These are phyloP conservation scores for Drosophila lutescens DNA, from an alignment of 2,888 invertebrate species.

Conservation along the genomic window DNA sequence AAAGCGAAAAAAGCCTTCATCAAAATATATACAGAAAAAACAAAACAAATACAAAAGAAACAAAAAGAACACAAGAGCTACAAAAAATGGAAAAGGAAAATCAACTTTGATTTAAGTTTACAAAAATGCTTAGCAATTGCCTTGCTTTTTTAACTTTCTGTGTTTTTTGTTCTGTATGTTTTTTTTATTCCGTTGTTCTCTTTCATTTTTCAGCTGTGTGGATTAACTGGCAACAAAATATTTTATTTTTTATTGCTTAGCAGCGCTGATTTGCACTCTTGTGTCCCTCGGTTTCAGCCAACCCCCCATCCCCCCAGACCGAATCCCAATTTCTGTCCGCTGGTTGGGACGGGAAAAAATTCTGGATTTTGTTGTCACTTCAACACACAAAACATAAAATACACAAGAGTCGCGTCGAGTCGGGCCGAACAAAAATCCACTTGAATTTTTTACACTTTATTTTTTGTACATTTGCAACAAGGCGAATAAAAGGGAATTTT, in stretches of 20 bases:
- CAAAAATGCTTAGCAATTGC: slow-evolving; percentile 79
- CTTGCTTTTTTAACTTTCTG: slow-evolving; percentile 71
- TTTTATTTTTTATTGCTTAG: slow-evolving; percentile 75
- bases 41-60: slow-evolving; percentile 37
- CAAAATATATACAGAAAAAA: slow-evolving; percentile 53
- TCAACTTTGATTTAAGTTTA: slow-evolving; percentile 81
- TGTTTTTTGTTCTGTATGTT: slow-evolving; percentile 54
- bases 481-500: slow-evolving; percentile 41
- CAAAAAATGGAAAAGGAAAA: slow-evolving; percentile 53
- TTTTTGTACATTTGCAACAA: slow-evolving; percentile 70
- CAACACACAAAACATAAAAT: slow-evolving; percentile 67
- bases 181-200: slow-evolving; percentile 15
- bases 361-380: slow-evolving; percentile 81
- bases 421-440: slow-evolving; percentile 72
- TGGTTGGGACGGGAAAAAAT: slow-evolving; percentile 31
- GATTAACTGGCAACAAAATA: slow-evolving; percentile 80
- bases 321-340: not conserved
- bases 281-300: slow-evolving; percentile 21
- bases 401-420: slow-evolving; percentile 46
- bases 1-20: slow-evolving; percentile 52
- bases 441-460: slow-evolving; percentile 81
- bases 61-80: slow-evolving; percentile 32
- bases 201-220: slow-evolving; percentile 59
- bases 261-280: slow-evolving; percentile 71
- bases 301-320: not conserved